Evolutionary conservation across 2,888 invertebrate species (phyloP).

Genomic region (Agonopterix alstromeriana): DNA sequence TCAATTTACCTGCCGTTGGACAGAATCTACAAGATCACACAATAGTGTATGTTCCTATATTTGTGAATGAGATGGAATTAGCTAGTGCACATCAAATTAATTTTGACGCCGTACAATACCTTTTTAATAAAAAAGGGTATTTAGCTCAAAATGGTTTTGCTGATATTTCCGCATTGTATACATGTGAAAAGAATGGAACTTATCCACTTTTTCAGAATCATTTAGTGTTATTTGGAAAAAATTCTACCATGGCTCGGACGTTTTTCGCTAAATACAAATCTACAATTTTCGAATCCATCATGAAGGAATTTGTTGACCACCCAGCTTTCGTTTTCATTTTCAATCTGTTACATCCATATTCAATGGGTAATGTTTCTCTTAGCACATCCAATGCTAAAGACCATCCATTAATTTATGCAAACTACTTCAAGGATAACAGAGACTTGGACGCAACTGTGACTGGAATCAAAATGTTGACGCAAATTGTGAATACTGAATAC

Average conservation of each 20-base stretch:
- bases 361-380: slow-evolving; percentile 66
- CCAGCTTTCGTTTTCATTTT: slow-evolving; percentile 30
- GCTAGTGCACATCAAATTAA: slow-evolving; percentile 20
- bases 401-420: slow-evolving; percentile 75
- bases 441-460: slow-evolving; percentile 43
- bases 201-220: slow-evolving; percentile 21
- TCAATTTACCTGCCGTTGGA: slow-evolving; percentile 47
- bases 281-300: slow-evolving; percentile 17
- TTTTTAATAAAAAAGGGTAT: slow-evolving; percentile 52
- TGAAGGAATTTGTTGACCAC: slow-evolving; percentile 15
- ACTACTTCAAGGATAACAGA: slow-evolving; percentile 70
- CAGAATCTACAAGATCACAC: slow-evolving; percentile 57
- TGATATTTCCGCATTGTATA: slow-evolving; percentile 79
- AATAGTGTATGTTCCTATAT: slow-evolving; percentile 33
- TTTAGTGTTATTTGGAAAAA: slow-evolving; percentile 26
- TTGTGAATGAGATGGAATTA: slow-evolving; percentile 18
- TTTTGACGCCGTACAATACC: slow-evolving; percentile 45
- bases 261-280: slow-evolving; percentile 36
- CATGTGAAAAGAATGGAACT: slow-evolving; percentile 40
- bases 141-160: slow-evolving; percentile 58
- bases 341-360: slow-evolving; percentile 47
- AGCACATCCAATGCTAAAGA: slow-evolving; percentile 67
- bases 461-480: slow-evolving; percentile 18
- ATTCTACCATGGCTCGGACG: background rate
- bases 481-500: slow-evolving; percentile 14